Conservation (phyloP, 2,797 vertebrate genomes). For the Epinephelus awoara region DNA sequence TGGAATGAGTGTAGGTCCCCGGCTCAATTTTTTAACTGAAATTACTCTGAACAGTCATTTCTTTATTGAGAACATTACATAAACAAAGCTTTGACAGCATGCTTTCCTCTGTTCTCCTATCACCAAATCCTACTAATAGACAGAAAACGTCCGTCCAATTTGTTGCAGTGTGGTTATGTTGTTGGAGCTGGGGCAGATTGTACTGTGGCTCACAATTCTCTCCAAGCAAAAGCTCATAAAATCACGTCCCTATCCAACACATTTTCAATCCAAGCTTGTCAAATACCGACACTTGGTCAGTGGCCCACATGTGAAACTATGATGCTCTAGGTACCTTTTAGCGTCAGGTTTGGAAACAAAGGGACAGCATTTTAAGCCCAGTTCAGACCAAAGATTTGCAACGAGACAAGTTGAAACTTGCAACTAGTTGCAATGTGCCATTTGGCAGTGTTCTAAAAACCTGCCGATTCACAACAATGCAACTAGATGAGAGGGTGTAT, state of each 20-base stretch:
- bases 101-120: background rate
- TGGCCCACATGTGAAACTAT: too few relatives aligned
- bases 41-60: constrained; percentile 23
- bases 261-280: too few relatives aligned
- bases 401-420: too few relatives aligned
- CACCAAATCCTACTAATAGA: constrained; percentile 1
- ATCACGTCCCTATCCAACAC: background rate
- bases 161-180: constrained; percentile 7
- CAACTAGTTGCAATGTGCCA: too few relatives aligned
- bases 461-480: too few relatives aligned
- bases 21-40: background rate
- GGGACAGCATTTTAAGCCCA: too few relatives aligned
- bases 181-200: constrained; percentile 7
- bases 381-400: too few relatives aligned
- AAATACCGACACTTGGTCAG: too few relatives aligned
- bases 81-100: background rate
- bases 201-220: background rate
- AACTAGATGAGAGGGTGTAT: too few relatives aligned
- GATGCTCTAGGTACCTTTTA: too few relatives aligned
- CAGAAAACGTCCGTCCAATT: background rate
- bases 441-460: too few relatives aligned
- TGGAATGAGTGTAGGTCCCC: background rate
- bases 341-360: too few relatives aligned
- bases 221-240: background rate
- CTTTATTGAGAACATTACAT: background rate